Base-by-base conservation (phyloP, 2,113 vertebrate species). In the Hemiprocne comata region DNA sequence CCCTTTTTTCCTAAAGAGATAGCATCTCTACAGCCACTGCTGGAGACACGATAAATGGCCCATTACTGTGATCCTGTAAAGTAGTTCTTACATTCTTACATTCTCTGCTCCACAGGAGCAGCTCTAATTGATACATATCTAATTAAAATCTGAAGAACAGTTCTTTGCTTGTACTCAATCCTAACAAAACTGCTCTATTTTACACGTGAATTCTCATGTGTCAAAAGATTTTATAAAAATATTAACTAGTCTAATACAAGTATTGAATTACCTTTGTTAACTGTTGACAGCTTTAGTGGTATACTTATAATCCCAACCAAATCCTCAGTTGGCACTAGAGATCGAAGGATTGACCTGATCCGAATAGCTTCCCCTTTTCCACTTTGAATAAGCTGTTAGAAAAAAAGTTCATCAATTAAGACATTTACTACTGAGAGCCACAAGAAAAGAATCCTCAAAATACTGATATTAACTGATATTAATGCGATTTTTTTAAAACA, bases 321-420 rank as follows among this genome's bases (percentile, higher is more conserved):
- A 94, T 99, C 99, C 84, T 99, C 99, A 1, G 98, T 99, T 25
- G 99, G 99, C 40, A 99, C 99, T n/a, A 99, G 97, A 73, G 99
- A 99, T 78, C 99, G 99, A 95, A 99, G 98, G 88, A 99, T 99
- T 87, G 99, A 99, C 71, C 99, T 98, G 77, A 99, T 99, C 84
- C 99, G 98, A 86, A 99, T 98, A 87, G 99, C 99, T 98, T 99
- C 99, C n/a, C 99, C 99, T 97, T 99, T 99, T 53, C 99, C 99
- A 86, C 99, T 99, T 97, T 99, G 99, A 97, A 99, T 99, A 80
- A 99, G 98, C 99, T 99, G 97, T 80, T 53, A 95, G 40, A 42
- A 94, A 51, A 91, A 82, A 90, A 73, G 21, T 20, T 46, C 21
- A 61, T 57, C 33, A 74, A 44, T 46, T 72, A 77, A 71, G 67